phyloP scores from a whole-genome alignment of 2,113 vertebrate species.

The Colaptes auratus region DNA sequence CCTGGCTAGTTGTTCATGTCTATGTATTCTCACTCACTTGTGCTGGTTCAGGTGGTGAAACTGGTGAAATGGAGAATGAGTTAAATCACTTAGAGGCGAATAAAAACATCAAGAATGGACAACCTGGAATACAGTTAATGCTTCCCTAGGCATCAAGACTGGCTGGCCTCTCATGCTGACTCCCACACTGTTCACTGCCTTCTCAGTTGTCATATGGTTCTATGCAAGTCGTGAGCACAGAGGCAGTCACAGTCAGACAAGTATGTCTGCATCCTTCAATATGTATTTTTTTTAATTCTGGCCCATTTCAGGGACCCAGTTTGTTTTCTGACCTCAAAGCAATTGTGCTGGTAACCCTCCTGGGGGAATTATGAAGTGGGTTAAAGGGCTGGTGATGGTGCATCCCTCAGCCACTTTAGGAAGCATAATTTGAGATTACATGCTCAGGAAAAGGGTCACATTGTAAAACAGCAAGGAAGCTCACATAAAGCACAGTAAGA shows the following conservation, averaged over 20 bases:
- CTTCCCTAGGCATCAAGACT: background rate
- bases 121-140: background rate
- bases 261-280: background rate
- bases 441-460: background rate
- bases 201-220: background rate
- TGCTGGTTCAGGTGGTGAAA: background rate
- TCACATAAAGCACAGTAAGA: rapidly evolving
- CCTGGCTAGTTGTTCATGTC: background rate
- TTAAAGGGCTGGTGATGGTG: background rate
- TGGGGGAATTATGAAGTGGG: background rate
- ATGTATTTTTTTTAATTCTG: background rate
- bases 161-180: background rate
- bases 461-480: background rate
- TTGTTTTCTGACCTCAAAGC: background rate
- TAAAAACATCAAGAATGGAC: background rate
- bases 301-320: background rate
- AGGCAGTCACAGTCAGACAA: background rate
- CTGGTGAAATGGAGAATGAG: background rate
- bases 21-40: background rate
- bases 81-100: background rate
- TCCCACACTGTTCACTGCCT: background rate
- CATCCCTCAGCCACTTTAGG: background rate
- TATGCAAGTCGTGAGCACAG: background rate
- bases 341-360: background rate
- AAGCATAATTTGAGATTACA: background rate